A percentile compares a stretch with the other conserved stretches of the same genome.
Evolutionary conservation across 2,113 vertebrate species (phyloP).

Genomic region (Ranitomeya imitator): DNA sequence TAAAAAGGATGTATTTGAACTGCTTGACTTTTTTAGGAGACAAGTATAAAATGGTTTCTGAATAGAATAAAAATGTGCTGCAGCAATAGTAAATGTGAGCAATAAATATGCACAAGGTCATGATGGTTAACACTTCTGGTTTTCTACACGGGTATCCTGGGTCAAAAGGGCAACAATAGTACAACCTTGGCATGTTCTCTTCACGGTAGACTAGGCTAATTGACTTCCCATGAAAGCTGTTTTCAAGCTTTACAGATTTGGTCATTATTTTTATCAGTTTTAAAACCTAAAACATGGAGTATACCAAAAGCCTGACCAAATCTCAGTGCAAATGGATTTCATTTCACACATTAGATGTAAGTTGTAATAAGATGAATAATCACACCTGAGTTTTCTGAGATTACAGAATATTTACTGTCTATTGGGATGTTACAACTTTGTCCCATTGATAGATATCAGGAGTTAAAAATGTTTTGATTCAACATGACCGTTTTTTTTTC

Average conservation of each 20-base stretch:
- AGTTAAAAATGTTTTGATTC: too few species aligned
- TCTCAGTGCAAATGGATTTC: too few species aligned
- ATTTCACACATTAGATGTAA: too few species aligned
- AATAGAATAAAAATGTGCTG: background rate
- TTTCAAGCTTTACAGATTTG: background rate
- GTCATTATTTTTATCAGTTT: background rate
- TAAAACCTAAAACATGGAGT: too few species aligned
- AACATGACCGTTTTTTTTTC: too few species aligned
- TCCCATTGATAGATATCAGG: too few species aligned
- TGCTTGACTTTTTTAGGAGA: background rate
- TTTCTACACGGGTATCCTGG: background rate
- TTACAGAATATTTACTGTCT: too few species aligned
- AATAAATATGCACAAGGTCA: background rate
- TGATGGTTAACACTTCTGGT: background rate
- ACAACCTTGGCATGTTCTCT: background rate
- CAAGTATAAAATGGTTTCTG: background rate
- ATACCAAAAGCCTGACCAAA: too few species aligned
- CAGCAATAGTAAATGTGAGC: background rate
- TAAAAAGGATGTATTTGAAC: background rate
- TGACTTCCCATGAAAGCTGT: background rate
- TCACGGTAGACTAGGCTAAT: background rate
- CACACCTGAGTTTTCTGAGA: too few species aligned
- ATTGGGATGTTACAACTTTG: too few species aligned
- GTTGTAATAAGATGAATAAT: too few species aligned
- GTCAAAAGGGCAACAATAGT: background rate